Evolutionary conservation across 1,140 invertebrate species (phyloP).

Genomic region (Heliconius hermathena): DNA sequence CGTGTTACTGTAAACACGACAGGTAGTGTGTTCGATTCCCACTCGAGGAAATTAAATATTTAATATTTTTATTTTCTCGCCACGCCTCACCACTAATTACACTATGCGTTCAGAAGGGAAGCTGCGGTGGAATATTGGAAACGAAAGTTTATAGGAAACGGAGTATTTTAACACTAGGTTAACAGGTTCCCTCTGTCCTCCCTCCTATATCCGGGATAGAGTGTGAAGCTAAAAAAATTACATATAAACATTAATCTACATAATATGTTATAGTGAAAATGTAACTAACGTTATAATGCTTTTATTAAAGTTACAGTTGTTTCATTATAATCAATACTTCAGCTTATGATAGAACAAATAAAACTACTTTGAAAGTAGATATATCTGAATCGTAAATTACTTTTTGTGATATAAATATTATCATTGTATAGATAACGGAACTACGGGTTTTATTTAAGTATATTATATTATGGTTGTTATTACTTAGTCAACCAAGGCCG

Average conservation of each 20-base stretch:
- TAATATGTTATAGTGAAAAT: neutral
- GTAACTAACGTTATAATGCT: neutral
- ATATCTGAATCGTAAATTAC: neutral
- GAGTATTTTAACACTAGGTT: neutral
- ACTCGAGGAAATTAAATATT: too few relatives aligned
- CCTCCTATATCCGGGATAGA: neutral
- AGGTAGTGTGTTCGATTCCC: too few relatives aligned
- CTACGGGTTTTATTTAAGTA: neutral
- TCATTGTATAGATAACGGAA: neutral
- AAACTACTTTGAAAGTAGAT: conserved; percentile 3
- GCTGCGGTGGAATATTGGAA: too few relatives aligned
- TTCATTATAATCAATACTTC: neutral
- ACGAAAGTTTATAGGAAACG: neutral
- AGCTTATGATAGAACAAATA: neutral
- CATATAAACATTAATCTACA: neutral
- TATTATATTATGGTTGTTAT: neutral
- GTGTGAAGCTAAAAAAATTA: neutral
- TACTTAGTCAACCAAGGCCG: neutral
- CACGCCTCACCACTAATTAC: too few relatives aligned
- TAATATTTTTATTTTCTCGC: too few relatives aligned
- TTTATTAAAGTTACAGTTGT: neutral
- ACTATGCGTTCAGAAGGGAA: too few relatives aligned
- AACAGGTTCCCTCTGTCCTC: neutral
- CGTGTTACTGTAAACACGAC: too few relatives aligned
- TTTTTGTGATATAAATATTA: neutral